Evolutionary conservation across 2,797 vertebrate species (phyloP).

Genomic region (Hoplostethus atlanticus): DNA sequence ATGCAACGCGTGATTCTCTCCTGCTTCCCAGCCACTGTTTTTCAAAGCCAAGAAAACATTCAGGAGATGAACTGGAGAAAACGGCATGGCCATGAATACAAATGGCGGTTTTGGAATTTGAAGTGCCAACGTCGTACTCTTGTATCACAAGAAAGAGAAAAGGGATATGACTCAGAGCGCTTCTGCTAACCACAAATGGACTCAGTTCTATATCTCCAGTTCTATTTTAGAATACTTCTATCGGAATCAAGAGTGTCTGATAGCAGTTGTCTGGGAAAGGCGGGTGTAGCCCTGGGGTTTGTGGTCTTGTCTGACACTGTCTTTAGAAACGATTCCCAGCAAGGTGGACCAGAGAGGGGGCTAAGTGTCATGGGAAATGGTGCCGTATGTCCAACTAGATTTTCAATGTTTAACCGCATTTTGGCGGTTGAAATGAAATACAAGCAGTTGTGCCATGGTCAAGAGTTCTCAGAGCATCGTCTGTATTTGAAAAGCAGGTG

Average conservation of each 20-base stretch:
- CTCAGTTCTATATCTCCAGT: constrained; percentile 70
- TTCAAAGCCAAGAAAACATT: constrained; percentile 69
- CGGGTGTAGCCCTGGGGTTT: constrained; percentile 78
- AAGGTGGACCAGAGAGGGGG: constrained; percentile 75
- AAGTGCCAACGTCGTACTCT: constrained; percentile 67
- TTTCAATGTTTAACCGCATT: constrained; percentile 72
- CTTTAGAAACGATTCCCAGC: constrained; percentile 85
- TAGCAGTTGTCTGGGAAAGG: constrained; percentile 84
- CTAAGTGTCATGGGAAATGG: constrained; percentile 82
- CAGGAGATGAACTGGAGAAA: constrained; percentile 82
- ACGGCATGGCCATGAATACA: constrained; percentile 83
- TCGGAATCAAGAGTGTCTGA: constrained; percentile 85
- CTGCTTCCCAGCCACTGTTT: constrained; percentile 73
- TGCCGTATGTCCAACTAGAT: constrained; percentile 80
- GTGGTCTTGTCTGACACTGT: constrained; percentile 84
- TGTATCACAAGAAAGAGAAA: constrained; percentile 76
- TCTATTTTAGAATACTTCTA: constrained; percentile 83
- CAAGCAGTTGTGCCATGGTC: constrained; percentile 45
- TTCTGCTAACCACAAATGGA: constrained; percentile 79
- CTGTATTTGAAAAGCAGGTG: constrained; percentile 77
- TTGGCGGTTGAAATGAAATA: constrained; percentile 73
- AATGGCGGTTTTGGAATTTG: constrained; percentile 79
- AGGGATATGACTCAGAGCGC: constrained; percentile 64
- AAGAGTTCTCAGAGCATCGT: constrained; percentile 61
- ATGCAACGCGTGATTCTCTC: constrained; percentile 70